These are phyloP conservation scores for Capra hircus DNA, from an alignment of 2,113 vertebrate species.

Conservation along the genomic window DNA sequence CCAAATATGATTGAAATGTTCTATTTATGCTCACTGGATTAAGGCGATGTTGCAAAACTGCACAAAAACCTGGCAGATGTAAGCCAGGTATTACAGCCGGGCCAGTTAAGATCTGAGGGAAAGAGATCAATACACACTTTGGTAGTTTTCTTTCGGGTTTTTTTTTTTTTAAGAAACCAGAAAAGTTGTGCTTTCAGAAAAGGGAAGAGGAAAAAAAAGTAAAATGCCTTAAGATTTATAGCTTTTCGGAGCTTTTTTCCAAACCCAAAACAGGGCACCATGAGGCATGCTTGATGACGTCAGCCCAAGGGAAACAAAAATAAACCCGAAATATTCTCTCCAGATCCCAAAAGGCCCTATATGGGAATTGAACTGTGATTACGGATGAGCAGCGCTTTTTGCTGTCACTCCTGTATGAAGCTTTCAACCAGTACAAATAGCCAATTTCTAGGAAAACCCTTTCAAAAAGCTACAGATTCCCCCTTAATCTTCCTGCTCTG, in stretches of 20 bases:
- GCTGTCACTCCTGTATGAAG: slow-evolving; percentile 15
- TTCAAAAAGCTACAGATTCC: slow-evolving; percentile 15
- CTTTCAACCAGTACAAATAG: slow-evolving; percentile 9
- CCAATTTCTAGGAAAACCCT: slow-evolving; percentile 35
- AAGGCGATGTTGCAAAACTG: slow-evolving; percentile 80
- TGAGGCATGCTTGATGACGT: slow-evolving; percentile 39
- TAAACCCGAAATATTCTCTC: not conserved
- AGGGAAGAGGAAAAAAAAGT: slow-evolving; percentile 36
- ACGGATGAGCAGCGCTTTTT: not conserved
- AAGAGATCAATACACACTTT: slow-evolving; percentile 79
- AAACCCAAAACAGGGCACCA: slow-evolving; percentile 37
- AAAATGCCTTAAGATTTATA: slow-evolving; percentile 61
- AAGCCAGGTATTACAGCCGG: slow-evolving; percentile 83
- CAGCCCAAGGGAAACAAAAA: slow-evolving; percentile 37
- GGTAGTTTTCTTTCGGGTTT: slow-evolving; percentile 49
- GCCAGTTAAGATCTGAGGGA: slow-evolving; percentile 82
- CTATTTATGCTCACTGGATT: slow-evolving; percentile 86
- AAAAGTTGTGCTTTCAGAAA: slow-evolving; percentile 69
- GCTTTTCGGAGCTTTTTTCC: slow-evolving; percentile 36
- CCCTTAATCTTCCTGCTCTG: not conserved
- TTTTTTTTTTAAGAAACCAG: slow-evolving; percentile 36
- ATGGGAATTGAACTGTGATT: slow-evolving; percentile 31
- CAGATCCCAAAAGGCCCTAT: slow-evolving; percentile 17
- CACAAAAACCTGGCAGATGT: slow-evolving; percentile 82
- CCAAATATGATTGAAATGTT: slow-evolving; percentile 87